phyloP scores from a whole-genome alignment of 2,113 vertebrate genomes.

The Noctilio leporinus region DNA sequence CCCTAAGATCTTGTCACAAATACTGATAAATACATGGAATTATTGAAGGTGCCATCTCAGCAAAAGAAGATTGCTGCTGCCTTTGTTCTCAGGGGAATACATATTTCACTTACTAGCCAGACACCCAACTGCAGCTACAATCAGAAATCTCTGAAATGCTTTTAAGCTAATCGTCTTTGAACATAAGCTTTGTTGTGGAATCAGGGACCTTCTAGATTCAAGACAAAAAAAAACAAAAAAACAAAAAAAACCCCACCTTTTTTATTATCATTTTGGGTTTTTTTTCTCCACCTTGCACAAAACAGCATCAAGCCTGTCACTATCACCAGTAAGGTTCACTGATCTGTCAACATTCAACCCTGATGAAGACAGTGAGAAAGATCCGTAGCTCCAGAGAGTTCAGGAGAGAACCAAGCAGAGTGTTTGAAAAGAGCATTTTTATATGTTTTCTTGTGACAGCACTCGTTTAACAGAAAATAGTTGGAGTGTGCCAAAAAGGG shows the following conservation, averaged over 20 bases:
- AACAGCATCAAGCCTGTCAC: conserved; percentile 89
- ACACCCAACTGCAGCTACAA: conserved; percentile 78
- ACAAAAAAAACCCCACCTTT: too few relatives aligned
- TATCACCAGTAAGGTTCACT: conserved; percentile 88
- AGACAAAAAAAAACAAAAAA: conserved; percentile 77
- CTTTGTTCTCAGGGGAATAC: conserved; percentile 83
- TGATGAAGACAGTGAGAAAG: conserved; percentile 92
- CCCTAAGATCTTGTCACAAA: conserved; percentile 82
- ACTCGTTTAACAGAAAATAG: conserved; percentile 91
- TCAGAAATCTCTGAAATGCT: conserved; percentile 81
- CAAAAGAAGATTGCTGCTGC: conserved; percentile 75
- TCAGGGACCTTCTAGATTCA: conserved; percentile 77
- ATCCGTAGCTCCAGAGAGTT: conserved; percentile 87
- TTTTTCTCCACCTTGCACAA: conserved; percentile 80
- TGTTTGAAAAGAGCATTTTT: conserved; percentile 90
- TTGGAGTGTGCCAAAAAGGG: conserved; percentile 85
- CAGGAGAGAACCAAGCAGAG: conserved; percentile 81
- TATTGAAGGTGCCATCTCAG: conserved; percentile 85
- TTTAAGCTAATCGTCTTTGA: conserved; percentile 85
- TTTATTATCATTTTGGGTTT: conserved; percentile 52
- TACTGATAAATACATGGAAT: conserved; percentile 83
- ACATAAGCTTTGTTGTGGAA: conserved; percentile 82
- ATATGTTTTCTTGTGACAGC: conserved; percentile 93
- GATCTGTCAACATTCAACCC: conserved; percentile 92
- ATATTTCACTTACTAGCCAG: conserved; percentile 83